Base-by-base conservation (phyloP, 2,797 vertebrate genomes). In the Petrocephalus sullivani region DNA sequence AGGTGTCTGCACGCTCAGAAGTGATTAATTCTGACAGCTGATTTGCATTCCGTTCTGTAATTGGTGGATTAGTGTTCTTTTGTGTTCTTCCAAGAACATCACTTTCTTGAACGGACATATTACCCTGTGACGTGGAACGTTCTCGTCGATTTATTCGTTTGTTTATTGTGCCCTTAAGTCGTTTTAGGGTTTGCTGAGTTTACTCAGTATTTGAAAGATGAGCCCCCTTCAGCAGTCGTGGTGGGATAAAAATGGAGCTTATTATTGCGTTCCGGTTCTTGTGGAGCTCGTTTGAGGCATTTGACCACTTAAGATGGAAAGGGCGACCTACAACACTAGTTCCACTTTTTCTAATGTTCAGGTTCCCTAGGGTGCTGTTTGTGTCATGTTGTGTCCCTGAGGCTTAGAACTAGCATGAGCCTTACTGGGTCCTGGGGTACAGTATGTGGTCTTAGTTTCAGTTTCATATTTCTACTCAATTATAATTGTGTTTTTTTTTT, bases 251-350 rank as follows among this genome's bases (percentile, higher is more conserved):
- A 64, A 87, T 60, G 10, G 53, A 88, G 58, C 75, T 12, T 23
- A 46, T 71, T 54, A 14, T 53, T 64, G 33, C 51, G 88, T 61
- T 86, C 85, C 56, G 21, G 88, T 46, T 51, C 23, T 64, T 64
- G n/a, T 87, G 85, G 71, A 60, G 56, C 60, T 83, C 56, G 71
- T 54, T 23, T 33, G 46, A 89, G 71, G 46, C 75, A 84, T 89
- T 89, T 33, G 54, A 60, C 67, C 84, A 82, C 28, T 82, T 60
- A 21, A 82, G 46, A 56, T 87, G 23, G 12, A 89, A 64, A 89
- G 67, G 81, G 57, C 16, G 71, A 56, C 56, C 56, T 37, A 56
- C 37, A 61, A 14, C 58, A 64, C 41, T 81, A 71, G 16, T 16
- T 23, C 85, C 82, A 16, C 58, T 51, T 82, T 4, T 46, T 46